Evolutionary conservation across 2,888 invertebrate genomes (phyloP), one percentile per base, ranked within the genome.

Genomic region (Drosophila anceps): DNA sequence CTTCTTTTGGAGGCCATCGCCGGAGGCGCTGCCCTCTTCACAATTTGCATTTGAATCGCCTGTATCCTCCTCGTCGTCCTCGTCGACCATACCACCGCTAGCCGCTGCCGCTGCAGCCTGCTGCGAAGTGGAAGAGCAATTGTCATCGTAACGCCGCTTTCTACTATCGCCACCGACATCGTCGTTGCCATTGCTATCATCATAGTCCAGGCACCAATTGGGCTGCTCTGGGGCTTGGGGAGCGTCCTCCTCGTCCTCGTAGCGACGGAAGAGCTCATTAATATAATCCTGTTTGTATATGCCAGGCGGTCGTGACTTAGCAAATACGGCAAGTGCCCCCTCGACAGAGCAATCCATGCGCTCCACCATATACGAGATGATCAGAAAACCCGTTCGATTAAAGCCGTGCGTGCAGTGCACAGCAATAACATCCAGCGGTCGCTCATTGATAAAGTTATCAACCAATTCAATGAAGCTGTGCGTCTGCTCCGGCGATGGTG

Each of bases 261-360:
- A 98, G 3, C 97, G 94, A 66, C 94, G 94, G 91, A 96, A 98
- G 35, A 99, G 93, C 93, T 98, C 98, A 82, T 95, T 94, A 61
- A 99, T 94, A 92, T 99, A 99, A 91, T 99, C 98, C 78, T 95
- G 96, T 93, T 99, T 99, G 93, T 99, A 99, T 88, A 99, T 99
- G 24, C 99, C 99, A 1, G 98, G 98, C 0, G 97, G 96, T 73
- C 99, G 90, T 4, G 92, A 91, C 39, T 78, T 94, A 3, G 96
- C 95, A 93, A 98, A 99, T 88, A 95, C 95, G 43, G 94, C 94
- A 8, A 98, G 91, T 0, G 98, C 98, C 4, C 96, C 96, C 78
- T 97, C 98, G 1, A 98, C 95, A 88, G 96, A 96, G 93, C 96
- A 97, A 82, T 97, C 97, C 89, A 96, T 94, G 73, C 95, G 95